phyloP scores from a whole-genome alignment of 2,888 invertebrate species.

The Mythimna pallens region DNA sequence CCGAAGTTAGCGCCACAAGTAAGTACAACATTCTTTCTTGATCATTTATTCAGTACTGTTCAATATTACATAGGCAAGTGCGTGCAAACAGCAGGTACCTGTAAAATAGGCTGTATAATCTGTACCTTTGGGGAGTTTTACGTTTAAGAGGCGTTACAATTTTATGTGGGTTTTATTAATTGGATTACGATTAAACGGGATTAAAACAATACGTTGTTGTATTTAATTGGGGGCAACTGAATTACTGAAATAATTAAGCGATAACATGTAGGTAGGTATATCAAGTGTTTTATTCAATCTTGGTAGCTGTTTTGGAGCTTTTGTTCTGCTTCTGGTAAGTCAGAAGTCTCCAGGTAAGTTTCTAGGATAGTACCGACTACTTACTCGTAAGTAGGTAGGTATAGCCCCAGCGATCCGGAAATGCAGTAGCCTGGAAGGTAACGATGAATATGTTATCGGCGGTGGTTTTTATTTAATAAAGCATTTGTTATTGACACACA shows the following conservation, averaged over 20 bases:
- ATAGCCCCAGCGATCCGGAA: background rate
- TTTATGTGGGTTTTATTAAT: constrained; percentile 45
- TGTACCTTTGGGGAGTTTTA: constrained; percentile 39
- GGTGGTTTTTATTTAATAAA: no score
- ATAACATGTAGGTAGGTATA: background rate
- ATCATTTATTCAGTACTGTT: constrained; percentile 61
- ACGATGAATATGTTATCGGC: no score
- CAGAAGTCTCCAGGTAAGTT: no score
- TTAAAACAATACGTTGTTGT: constrained; percentile 28
- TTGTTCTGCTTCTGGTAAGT: no score
- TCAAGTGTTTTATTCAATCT: background rate
- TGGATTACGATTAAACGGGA: constrained; percentile 24
- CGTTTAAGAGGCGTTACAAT: constrained; percentile 34
- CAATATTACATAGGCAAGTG: constrained; percentile 63
- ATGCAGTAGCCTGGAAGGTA: no score
- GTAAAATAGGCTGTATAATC: constrained; percentile 36
- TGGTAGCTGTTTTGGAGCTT: background rate
- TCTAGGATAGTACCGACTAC: no score
- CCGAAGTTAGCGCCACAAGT: constrained; percentile 94
- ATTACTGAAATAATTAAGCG: background rate
- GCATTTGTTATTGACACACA: no score
- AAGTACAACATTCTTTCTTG: constrained; percentile 82
- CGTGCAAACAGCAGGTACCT: constrained; percentile 58
- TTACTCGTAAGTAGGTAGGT: background rate
- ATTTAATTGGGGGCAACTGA: background rate